phyloP scores from a whole-genome alignment of 2,113 vertebrate species.

The Melanocharis versteri region DNA sequence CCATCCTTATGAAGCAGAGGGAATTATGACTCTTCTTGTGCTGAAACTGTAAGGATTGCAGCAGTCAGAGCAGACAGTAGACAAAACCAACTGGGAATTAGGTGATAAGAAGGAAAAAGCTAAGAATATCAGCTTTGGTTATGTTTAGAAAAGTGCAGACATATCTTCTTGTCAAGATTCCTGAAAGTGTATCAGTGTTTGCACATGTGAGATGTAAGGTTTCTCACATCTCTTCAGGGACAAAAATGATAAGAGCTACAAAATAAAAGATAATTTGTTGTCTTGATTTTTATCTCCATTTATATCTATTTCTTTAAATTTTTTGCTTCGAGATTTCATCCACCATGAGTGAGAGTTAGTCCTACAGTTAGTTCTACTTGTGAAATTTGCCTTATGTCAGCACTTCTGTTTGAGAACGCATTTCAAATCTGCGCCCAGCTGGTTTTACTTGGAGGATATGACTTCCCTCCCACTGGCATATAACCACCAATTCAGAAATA shows the following conservation, averaged over 20 bases:
- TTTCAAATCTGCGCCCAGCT: not conserved
- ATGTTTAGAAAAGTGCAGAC: not conserved
- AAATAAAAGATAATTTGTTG: not conserved
- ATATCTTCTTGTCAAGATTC: not conserved
- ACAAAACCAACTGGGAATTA: not conserved
- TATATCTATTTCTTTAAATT: not conserved
- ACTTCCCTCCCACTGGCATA: not conserved
- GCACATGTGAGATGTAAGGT: not conserved
- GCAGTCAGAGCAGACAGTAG: not conserved
- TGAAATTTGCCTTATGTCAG: slow-evolving; percentile 18
- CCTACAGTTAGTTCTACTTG: not conserved
- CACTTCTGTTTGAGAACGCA: not conserved
- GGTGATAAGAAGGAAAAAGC: not conserved
- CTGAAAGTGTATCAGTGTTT: not conserved
- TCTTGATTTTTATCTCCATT: not conserved
- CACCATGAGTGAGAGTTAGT: not conserved
- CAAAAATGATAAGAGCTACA: not conserved
- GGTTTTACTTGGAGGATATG: not conserved
- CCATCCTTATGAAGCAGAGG: not conserved
- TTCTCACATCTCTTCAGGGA: not conserved
- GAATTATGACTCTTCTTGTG: not conserved
- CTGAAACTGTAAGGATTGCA: not conserved
- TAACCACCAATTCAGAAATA: not conserved
- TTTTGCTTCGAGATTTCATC: not conserved
- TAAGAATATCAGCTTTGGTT: not conserved